These are phyloP conservation scores for Gobio gobio DNA, from an alignment of 2,113 vertebrate genomes.

Conservation along the genomic window DNA sequence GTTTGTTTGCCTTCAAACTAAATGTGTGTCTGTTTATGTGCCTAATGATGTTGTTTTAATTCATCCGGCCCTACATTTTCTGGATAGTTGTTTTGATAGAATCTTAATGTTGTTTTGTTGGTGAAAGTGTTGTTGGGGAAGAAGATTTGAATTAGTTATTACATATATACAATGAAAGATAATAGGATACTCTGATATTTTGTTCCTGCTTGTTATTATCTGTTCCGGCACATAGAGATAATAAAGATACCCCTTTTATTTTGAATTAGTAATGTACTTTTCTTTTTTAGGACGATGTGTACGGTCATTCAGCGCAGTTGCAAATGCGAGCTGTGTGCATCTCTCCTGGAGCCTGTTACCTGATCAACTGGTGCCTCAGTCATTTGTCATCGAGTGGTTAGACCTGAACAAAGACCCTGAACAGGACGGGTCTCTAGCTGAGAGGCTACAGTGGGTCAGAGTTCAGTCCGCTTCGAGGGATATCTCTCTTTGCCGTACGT, in stretches of 20 bases:
- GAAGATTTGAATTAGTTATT: neutral
- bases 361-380: conserved; percentile 63
- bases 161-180: neutral
- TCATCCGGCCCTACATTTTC: conserved; percentile 21
- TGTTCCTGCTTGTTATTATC: conserved; percentile 11
- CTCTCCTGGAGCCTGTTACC: conserved; percentile 82
- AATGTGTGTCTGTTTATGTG: neutral
- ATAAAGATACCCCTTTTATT: neutral
- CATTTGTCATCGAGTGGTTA: conserved; percentile 88
- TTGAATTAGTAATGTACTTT: conserved; percentile 3
- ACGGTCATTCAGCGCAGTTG: conserved; percentile 72
- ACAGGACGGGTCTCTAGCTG: conserved; percentile 48
- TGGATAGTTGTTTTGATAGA: conserved; percentile 39
- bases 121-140: neutral
- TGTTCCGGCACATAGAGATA: neutral
- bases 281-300: conserved; percentile 75
- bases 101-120: conserved; percentile 38
- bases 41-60: neutral
- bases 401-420: conserved; percentile 64
- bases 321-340: conserved; percentile 86
- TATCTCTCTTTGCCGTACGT: conserved; percentile 72
- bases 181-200: conserved; percentile 12
- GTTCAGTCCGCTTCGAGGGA: conserved; percentile 72
- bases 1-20: neutral
- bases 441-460: conserved; percentile 80